Conservation (phyloP, 2,113 vertebrate species). For the Phrynocephalus versicolor region DNA sequence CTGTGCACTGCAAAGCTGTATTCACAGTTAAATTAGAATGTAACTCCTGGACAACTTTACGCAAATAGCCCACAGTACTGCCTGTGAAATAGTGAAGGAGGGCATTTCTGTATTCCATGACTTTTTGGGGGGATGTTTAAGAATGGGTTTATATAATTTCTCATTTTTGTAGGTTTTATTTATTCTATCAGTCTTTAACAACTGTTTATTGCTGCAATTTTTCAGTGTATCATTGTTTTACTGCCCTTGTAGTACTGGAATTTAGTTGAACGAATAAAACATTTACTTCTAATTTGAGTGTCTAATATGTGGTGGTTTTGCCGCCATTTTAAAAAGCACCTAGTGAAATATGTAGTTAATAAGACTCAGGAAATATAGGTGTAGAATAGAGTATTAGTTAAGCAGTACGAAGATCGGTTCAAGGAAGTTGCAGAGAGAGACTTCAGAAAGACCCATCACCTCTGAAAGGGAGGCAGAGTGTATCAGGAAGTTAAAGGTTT, state of each 20-base stretch:
- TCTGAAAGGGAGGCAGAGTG: too few species aligned
- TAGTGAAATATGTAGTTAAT: slow-evolving; percentile 7
- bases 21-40: slow-evolving; percentile 81
- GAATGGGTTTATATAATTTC: slow-evolving; percentile 86
- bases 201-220: slow-evolving; percentile 85
- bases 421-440: too few species aligned
- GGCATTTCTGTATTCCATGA: slow-evolving; percentile 84
- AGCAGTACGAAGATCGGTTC: too few species aligned
- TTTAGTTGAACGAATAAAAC: slow-evolving; percentile 95
- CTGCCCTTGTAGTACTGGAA: slow-evolving; percentile 89
- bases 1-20: slow-evolving; percentile 82
- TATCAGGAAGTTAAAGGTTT: too few species aligned
- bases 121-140: slow-evolving; percentile 78
- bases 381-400: too few species aligned
- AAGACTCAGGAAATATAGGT: too few species aligned
- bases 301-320: slow-evolving; percentile 71
- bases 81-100: slow-evolving; percentile 80
- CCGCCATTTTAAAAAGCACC: slow-evolving; percentile 68
- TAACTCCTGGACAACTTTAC: slow-evolving; percentile 81
- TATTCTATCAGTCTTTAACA: slow-evolving; percentile 86
- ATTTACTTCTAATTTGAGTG: slow-evolving; percentile 85
- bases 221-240: slow-evolving; percentile 86
- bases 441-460: too few species aligned
- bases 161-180: slow-evolving; percentile 89
- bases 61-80: slow-evolving; percentile 81